Evolutionary conservation across 2,888 invertebrate genomes (phyloP), one percentile per base, ranked within the genome.

Genomic region (Drosophila melanosoma): DNA sequence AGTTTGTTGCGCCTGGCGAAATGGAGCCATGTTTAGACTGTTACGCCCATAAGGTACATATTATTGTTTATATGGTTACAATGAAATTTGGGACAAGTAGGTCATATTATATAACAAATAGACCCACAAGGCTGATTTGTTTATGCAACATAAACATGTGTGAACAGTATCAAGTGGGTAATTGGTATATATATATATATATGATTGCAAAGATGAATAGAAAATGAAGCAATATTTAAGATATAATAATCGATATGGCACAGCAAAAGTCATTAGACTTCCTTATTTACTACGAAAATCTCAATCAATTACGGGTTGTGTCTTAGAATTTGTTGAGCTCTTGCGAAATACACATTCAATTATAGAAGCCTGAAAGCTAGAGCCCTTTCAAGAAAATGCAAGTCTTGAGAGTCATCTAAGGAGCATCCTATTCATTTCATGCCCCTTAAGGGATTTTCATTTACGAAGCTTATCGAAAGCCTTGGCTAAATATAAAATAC

Each of bases 101-200:
- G 81, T 73, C 78, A 77, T 15, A 35, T 81, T 78, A 49, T 77
- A 45, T 72, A 72, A 77, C 32, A 60, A 32, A 69, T 35, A 42
- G n/a, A 20, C 45, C 33, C 32, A 23, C 38, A 42, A 29, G 49
- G 42, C 1, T 33, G 20, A 35, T 17, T 29, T 38, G 12, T 17
- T 70, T 54, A 15, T 17, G 29, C 48, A 33, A 61, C 12, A 12
- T 15, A 23, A 26, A 29, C 20, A 32, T 36, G 35, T 36, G 15
- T 2, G 23, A 10, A 10, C 29, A 32, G 10, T 6, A 54, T 26
- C 8, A 26, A 38, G 8, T 23, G 33, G 32, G 3, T 35, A 10
- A 32, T 33, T 33, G 20, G 7, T n/a, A 54, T 35, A 65, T 40
- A 15, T 10, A 11, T 26, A n/a, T 6, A 26, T 20, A 54, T 10